These are phyloP conservation scores for Zootermopsis nevadensis DNA, from an alignment of 2,888 invertebrate genomes.

Conservation along the genomic window DNA sequence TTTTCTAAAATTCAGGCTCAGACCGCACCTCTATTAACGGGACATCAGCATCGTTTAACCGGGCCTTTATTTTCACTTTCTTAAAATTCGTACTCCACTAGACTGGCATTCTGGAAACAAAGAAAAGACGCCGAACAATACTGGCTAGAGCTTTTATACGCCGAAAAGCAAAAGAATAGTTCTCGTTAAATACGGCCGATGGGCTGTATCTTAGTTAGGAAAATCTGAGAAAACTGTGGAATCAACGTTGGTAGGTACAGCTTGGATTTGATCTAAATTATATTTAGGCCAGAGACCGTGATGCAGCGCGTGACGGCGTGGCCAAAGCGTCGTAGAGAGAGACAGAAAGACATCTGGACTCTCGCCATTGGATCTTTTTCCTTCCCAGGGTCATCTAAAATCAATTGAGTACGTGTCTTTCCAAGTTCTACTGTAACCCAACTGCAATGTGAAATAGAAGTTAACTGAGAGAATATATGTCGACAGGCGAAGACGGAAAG, in stretches of 20 bases:
- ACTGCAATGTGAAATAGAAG: not conserved
- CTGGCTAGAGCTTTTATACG: too few relatives aligned
- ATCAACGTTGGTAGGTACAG: not conserved
- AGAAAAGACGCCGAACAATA: too few relatives aligned
- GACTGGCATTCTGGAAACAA: too few relatives aligned
- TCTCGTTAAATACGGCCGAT: too few relatives aligned
- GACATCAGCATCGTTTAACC: too few relatives aligned
- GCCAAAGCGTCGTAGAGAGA: not conserved
- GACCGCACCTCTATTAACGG: too few relatives aligned
- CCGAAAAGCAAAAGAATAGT: too few relatives aligned
- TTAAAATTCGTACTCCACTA: too few relatives aligned
- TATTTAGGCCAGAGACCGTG: not conserved
- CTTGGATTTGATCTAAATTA: not conserved
- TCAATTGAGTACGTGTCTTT: slow-evolving; percentile 4
- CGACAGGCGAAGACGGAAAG: too few relatives aligned
- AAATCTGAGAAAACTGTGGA: not conserved
- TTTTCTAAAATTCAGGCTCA: too few relatives aligned
- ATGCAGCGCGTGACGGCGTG: not conserved
- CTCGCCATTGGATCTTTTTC: not conserved
- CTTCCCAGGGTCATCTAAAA: slow-evolving; percentile 6
- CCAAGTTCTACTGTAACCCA: not conserved
- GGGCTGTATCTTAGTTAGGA: not conserved
- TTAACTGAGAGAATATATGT: too few relatives aligned
- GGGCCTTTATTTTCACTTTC: too few relatives aligned
- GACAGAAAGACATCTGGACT: not conserved